Percentiles rank a stretch among this genome's conserved stretches.
Conservation (phyloP, 2,113 vertebrate genomes). For the Thryonomys swinderianus region DNA sequence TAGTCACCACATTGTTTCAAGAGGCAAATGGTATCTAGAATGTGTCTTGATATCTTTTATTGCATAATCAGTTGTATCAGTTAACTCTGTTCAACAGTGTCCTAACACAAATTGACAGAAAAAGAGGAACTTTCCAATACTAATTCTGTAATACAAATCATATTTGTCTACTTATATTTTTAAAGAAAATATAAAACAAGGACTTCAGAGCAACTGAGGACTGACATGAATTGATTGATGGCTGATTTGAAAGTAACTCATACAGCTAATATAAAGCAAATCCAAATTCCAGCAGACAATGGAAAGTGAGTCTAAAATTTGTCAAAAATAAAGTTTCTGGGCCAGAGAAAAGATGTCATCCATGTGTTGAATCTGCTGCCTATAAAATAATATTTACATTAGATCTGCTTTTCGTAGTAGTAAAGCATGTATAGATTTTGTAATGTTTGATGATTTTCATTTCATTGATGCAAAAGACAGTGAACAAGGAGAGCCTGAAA, state of each 20-base stretch:
- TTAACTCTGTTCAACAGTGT: not conserved
- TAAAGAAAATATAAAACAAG: slow-evolving; percentile 17
- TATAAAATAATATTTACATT: not conserved
- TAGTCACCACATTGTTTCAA: not conserved
- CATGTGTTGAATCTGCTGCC: not conserved
- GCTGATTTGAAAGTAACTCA: not conserved
- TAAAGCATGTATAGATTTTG: not conserved
- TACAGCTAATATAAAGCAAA: not conserved
- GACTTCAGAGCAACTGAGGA: not conserved
- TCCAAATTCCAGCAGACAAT: not conserved
- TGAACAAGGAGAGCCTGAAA: not conserved
- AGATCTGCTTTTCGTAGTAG: not conserved
- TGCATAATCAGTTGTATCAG: not conserved
- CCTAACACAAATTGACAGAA: slow-evolving; percentile 32
- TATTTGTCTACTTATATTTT: slow-evolving; percentile 14
- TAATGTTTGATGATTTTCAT: not conserved
- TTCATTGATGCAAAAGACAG: not conserved
- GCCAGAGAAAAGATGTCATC: not conserved
- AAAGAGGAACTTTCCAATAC: not conserved
- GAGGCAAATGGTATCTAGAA: not conserved
- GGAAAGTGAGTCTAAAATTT: not conserved
- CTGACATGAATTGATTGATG: not conserved
- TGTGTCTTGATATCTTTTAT: not conserved
- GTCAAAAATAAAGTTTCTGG: not conserved
- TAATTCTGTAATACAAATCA: not conserved